Evolutionary conservation across 2,113 vertebrate genomes (phyloP), one percentile per base, ranked within the genome.

Genomic region (Riparia riparia): DNA sequence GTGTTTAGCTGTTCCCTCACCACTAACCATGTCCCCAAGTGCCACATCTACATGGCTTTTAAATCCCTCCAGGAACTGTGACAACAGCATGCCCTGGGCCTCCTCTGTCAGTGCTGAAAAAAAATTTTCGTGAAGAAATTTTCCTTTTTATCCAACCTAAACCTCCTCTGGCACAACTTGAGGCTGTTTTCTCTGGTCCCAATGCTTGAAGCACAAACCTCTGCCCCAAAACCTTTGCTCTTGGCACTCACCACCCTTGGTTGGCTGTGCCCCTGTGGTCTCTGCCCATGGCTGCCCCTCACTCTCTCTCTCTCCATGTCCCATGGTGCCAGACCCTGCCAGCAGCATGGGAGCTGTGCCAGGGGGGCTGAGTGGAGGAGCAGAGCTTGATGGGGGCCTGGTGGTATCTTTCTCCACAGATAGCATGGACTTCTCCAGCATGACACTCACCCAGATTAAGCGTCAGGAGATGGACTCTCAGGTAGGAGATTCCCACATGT

Each of bases 391-490:
- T 37, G 2, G 2, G 2, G 12, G 10, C 2, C 42, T 32, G 31
- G 39, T 80, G 41, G 8, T 90, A 65, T 92, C 42, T 57, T 19
- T 91, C 64, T 61, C 89, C 32, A 12, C 98, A 99, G 99, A 99
- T 63, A 99, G 97, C 17, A 99, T 99, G 99, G 99, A 99, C 96
- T 99, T 99, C 97, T 99, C 99, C 79, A 99, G 98, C 96, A 98
- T 99, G 98, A 99, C 99, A 0, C 98, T 99, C 81, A 99, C 98
- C 4, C 99, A 99, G 98, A 99, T 99, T 96, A 99, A 99, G 96
- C 98, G 99, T 54, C 99, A 99, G 78, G 99, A 99, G 97, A 99
- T 99, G 99, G 99, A 99, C 82, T 98, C 99, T 0, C 99, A 99
- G 99, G 99, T 99, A 94, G 89, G 96, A 80, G 8, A n/a, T 56